phyloP scores from a whole-genome alignment of 2,113 vertebrate species.

The Labeo catla region DNA sequence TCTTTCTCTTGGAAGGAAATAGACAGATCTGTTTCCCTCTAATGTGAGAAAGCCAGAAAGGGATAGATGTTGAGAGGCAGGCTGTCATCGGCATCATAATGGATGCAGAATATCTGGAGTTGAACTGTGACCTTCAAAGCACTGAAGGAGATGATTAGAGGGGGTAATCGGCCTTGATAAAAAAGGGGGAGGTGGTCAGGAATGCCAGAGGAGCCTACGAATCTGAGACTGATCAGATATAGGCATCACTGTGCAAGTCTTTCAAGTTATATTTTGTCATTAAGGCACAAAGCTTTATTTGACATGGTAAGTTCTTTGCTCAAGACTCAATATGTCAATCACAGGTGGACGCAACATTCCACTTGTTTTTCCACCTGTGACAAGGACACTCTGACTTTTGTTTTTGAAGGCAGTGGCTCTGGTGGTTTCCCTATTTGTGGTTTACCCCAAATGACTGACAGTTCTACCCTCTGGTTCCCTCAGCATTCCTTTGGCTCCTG shows the following conservation, averaged over 20 bases:
- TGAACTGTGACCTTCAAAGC: slow-evolving; percentile 86
- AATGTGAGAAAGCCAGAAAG: slow-evolving; percentile 80
- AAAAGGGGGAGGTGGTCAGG: slow-evolving; percentile 56
- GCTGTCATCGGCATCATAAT: slow-evolving; percentile 86
- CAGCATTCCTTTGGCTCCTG: slow-evolving; percentile 53
- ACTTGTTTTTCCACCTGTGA: slow-evolving; percentile 25
- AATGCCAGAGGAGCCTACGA: slow-evolving; percentile 43
- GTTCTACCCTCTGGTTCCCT: slow-evolving; percentile 33
- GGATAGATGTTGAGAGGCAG: slow-evolving; percentile 50
- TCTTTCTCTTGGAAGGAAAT: slow-evolving; percentile 79
- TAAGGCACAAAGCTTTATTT: slow-evolving; percentile 10
- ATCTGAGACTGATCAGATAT: slow-evolving; percentile 62
- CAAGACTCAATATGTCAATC: not conserved
- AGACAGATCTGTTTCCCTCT: slow-evolving; percentile 82
- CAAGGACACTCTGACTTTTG: not conserved
- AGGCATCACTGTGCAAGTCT: not conserved
- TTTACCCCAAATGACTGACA: not conserved
- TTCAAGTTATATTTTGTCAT: not conserved
- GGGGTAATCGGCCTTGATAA: slow-evolving; percentile 76
- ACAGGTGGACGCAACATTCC: not conserved
- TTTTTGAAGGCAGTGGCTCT: not conserved
- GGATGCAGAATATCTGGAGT: slow-evolving; percentile 78
- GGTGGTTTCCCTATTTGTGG: not conserved
- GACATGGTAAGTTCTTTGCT: not conserved
- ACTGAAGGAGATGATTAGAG: slow-evolving; percentile 38